Base-by-base conservation (phyloP, 2,797 vertebrate genomes). In the Lepilemur ruficaudatus region DNA sequence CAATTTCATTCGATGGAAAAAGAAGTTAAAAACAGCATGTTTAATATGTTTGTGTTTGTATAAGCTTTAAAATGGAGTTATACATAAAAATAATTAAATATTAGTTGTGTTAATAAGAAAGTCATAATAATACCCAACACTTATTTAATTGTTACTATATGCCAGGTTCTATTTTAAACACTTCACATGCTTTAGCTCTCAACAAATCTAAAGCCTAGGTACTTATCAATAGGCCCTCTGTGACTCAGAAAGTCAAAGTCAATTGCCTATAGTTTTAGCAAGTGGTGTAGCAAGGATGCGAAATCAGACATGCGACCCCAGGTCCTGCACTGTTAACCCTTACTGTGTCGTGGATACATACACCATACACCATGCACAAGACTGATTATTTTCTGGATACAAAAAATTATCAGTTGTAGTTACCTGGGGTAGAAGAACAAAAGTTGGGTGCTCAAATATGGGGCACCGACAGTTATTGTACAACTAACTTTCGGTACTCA, bases 121-220 rank as follows among this genome's bases (percentile, higher is more conserved):
- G 15, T 73, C 46, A 46, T 84, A 72, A 61, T 76, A 91, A 81
- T 78, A 28, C 5, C 48, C 38, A 87, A 20, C 38, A 84, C 14
- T 78, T 94, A 75, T 80, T 91, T 93, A 92, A 80, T 89, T 87
- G 92, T 65, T 73, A 61, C n/a, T 80, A 35, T 57, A 38, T 85
- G 8, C 28, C 52, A 85, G 30, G 9, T 80, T 65, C 59, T 89
- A 83, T 76, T 96, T 73, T 91, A 93, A 80, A 83, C 32, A 76
- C 10, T 48, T 65, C 30, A 72, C n/a, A n/a, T 73, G 67, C 69
- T 70, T 82, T 52, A 83, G 22, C 17, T 73, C 32, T 57, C 43
- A 72, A 73, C 28, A 94, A 38, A 35, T 95, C 48, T 78, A 73
- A 43, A 52, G 78, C 11, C 41, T 30, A 76, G 14, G 4, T 17